Base-by-base conservation (phyloP, 2,113 vertebrate species). In the Nannospalax galili region DNA sequence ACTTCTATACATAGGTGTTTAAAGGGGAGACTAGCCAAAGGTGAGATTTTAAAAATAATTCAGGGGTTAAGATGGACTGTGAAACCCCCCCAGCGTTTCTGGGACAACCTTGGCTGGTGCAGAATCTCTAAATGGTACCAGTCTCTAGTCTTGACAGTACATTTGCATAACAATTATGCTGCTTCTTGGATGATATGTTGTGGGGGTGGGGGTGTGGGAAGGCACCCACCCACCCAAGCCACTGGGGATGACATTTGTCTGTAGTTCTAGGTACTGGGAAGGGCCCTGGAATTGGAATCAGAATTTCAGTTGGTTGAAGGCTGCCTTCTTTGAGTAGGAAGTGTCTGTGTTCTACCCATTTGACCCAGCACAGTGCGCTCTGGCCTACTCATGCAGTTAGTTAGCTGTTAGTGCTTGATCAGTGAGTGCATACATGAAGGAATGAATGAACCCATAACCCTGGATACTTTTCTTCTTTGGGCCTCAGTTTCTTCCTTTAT, bases 401-500 rank as follows among this genome's bases (percentile, higher is more conserved):
- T 2, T 45, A 80, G 60, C 2, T 5, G 0, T 69, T 60, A 1
- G 2, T 67, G 26, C 64, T 88, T 67, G 85, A 80, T 91, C 72
- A 8, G n/a, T 22, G 69, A 84, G 67, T 40, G 84, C 48, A 20
- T 65, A 28, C 24, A 9, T 28, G 26, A 65, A 65, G 28, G 52
- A 56, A 65, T 52, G 48, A 90, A 65, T 22, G 40, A 93, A 35
- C 52, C 17, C 5, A 14, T 87, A 52, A 85, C 16, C 32, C 56
- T 70, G 62, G 56, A 48, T 80, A 16, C 10, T 48, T 81, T 93
- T 87, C 67, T 58, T 87, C 48, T 90, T 58, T 42, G 67, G 45
- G 22, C 72, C 62, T 85, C 58, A 40, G 75, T 85, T 94, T 96
- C 32, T 35, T 97, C 11, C 77, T 88, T 60, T 84, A 45, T 88